Conservation (phyloP, 2,113 vertebrate genomes). For the Atherinomorus stipes region DNA sequence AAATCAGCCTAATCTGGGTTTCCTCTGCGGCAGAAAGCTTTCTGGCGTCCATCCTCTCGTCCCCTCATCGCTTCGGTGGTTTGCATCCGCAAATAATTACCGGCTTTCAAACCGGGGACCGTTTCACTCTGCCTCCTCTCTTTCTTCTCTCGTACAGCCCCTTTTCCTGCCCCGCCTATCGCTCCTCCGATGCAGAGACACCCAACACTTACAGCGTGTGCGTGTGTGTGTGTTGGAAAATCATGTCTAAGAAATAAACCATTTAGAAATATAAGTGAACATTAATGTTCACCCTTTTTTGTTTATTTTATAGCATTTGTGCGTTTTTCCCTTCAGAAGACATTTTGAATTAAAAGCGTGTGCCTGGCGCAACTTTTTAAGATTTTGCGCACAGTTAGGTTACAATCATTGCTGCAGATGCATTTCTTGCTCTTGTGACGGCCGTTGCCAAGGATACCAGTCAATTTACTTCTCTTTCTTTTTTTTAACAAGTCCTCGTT, state of each 20-base stretch:
- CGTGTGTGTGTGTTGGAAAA: neutral
- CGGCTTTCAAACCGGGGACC: constrained; percentile 37
- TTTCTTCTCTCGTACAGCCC: constrained; percentile 30
- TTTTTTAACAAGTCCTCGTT: constrained; percentile 63
- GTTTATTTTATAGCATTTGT: no score
- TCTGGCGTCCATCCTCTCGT: constrained; percentile 18
- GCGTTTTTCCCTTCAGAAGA: no score
- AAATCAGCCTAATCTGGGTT: constrained; percentile 22
- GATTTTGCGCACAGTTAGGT: neutral
- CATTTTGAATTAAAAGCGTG: no score
- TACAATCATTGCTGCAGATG: constrained; percentile 7
- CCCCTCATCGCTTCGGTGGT: constrained; percentile 40
- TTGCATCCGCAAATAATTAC: constrained; percentile 45
- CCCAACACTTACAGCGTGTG: constrained; percentile 2
- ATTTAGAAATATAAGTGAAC: neutral
- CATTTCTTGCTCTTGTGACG: constrained; percentile 47
- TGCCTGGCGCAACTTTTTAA: neutral
- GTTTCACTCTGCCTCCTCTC: neutral
- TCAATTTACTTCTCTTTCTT: constrained; percentile 42
- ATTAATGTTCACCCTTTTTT: neutral
- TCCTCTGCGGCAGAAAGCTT: constrained; percentile 57
- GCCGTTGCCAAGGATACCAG: constrained; percentile 66
- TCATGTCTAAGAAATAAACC: constrained; percentile 14
- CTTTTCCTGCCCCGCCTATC: constrained; percentile 41
- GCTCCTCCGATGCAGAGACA: constrained; percentile 54